These are phyloP conservation scores for Grapholita molesta DNA, from an alignment of 1,140 invertebrate species.

Conservation along the genomic window DNA sequence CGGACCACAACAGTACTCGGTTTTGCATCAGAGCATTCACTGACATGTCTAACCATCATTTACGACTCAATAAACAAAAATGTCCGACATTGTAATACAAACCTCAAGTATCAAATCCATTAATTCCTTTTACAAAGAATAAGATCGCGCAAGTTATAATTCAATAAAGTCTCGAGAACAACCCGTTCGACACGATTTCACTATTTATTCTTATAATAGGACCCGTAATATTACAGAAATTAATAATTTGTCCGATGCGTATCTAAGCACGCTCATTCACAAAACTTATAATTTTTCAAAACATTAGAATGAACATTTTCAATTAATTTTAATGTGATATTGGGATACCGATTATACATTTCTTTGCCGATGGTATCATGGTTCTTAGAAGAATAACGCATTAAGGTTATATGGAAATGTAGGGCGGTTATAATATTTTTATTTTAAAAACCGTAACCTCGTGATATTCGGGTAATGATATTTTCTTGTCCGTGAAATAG, in stretches of 20 bases:
- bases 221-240: slow-evolving; percentile 25
- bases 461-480: neutral
- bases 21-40: too few relatives aligned
- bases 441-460: neutral
- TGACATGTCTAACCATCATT: too few relatives aligned
- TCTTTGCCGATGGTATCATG: neutral
- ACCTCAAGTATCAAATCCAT: slow-evolving; percentile 30
- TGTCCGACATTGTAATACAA: too few relatives aligned
- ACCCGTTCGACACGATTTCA: slow-evolving; percentile 24
- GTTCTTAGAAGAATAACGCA: neutral
- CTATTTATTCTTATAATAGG: slow-evolving; percentile 34
- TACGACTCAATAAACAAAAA: too few relatives aligned
- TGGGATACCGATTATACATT: neutral
- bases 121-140: slow-evolving; percentile 7
- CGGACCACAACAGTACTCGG: too few relatives aligned
- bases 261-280: slow-evolving; percentile 10
- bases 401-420: neutral
- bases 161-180: slow-evolving; percentile 33
- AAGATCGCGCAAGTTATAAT: slow-evolving; percentile 38
- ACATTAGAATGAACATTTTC: slow-evolving; percentile 17
- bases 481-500: neutral
- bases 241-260: slow-evolving; percentile 21
- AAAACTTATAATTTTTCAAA: slow-evolving; percentile 18
- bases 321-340: slow-evolving; percentile 16
- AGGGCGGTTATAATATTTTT: neutral